Conservation (phyloP, 1,140 invertebrate genomes). For the Mactra quadrangularis region DNA sequence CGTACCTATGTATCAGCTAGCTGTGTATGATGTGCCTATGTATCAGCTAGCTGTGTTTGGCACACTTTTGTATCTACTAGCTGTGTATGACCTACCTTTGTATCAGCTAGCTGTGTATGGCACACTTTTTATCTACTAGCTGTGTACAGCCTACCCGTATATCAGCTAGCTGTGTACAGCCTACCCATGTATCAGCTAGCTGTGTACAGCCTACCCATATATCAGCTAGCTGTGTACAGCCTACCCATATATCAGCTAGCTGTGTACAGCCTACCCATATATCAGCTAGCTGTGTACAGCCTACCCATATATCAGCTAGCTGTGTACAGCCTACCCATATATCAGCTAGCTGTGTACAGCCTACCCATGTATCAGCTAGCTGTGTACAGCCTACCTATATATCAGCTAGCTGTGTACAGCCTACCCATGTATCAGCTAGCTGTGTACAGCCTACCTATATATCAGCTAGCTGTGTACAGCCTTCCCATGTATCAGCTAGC, state of each 20-base stretch:
- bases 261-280: slow-evolving; percentile 31
- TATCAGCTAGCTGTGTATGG: too few relatives aligned
- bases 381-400: slow-evolving; percentile 33
- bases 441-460: slow-evolving; percentile 33
- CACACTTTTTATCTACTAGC: too few relatives aligned
- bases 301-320: slow-evolving; percentile 36
- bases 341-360: slow-evolving; percentile 41
- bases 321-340: slow-evolving; percentile 31
- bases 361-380: slow-evolving; percentile 37
- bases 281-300: slow-evolving; percentile 41
- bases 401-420: slow-evolving; percentile 41
- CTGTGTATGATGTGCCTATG: slow-evolving; percentile 28
- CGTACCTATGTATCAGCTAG: slow-evolving; percentile 40
- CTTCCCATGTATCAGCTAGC: slow-evolving; percentile 24
- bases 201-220: slow-evolving; percentile 31
- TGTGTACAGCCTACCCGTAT: slow-evolving; percentile 28
- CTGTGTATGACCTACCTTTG: slow-evolving; percentile 28
- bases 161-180: slow-evolving; percentile 41
- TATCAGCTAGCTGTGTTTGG: too few relatives aligned
- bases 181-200: slow-evolving; percentile 37
- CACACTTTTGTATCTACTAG: too few relatives aligned
- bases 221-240: slow-evolving; percentile 41
- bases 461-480: slow-evolving; percentile 41
- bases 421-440: slow-evolving; percentile 37
- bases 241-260: slow-evolving; percentile 36